Evolutionary conservation across 2,113 vertebrate species (phyloP).

Genomic region (Odobenus rosmarus): DNA sequence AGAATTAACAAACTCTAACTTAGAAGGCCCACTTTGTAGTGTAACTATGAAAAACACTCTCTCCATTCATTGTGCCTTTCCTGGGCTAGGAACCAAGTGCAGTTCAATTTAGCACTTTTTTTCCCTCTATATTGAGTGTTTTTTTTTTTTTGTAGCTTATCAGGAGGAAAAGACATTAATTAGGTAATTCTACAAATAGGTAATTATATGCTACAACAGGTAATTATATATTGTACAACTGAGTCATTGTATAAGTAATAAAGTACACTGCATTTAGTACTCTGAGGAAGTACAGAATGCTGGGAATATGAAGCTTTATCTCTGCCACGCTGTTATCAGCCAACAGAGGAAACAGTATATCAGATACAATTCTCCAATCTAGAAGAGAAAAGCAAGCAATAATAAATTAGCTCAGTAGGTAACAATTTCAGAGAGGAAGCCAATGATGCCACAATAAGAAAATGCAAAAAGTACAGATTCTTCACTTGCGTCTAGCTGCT

Average conservation of each 20-base stretch:
- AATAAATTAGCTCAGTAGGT: background rate
- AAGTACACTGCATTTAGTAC: background rate
- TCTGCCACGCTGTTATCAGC: background rate
- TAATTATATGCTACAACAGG: background rate
- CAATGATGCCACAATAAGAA: background rate
- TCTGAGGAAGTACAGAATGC: background rate
- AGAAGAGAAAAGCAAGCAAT: background rate
- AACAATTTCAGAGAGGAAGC: background rate
- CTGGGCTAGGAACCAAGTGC: background rate
- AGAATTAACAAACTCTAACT: background rate
- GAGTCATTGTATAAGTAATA: constrained; percentile 19
- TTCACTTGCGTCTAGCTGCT: background rate
- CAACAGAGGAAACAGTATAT: background rate
- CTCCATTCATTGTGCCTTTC: background rate
- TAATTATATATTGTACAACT: background rate
- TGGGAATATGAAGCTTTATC: background rate
- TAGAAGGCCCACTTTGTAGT: background rate
- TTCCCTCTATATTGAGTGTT: background rate
- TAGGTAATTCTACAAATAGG: background rate
- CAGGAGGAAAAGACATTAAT: background rate
- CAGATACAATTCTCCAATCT: background rate
- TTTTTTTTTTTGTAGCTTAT: background rate
- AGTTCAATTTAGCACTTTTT: background rate
- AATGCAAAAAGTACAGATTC: background rate
- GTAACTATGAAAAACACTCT: background rate